These are phyloP conservation scores for Melipona bicolor DNA, from an alignment of 2,888 invertebrate genomes.

Conservation along the genomic window DNA sequence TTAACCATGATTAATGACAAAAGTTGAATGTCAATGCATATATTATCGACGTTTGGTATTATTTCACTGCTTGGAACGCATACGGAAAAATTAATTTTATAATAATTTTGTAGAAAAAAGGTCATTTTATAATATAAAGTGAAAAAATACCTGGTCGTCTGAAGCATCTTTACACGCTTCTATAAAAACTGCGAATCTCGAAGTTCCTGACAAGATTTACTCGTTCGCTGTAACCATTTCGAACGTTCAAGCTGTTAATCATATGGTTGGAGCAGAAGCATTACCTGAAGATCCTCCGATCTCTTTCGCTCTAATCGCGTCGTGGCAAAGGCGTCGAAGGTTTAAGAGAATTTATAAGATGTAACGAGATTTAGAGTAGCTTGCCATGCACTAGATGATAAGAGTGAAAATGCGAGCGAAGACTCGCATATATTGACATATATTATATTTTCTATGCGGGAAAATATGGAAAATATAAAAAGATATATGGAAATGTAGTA, in stretches of 20 bases:
- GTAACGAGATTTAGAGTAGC: conserved; percentile 45
- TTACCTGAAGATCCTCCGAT: conserved; percentile 50
- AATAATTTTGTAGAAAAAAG: neutral
- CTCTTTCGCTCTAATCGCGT: conserved; percentile 23
- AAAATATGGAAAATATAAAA: neutral
- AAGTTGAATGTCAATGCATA: too few relatives aligned
- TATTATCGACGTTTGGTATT: neutral
- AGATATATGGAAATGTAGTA: neutral
- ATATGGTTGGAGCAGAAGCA: conserved; percentile 36
- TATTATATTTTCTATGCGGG: neutral
- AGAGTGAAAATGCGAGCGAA: neutral
- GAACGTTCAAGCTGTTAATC: conserved; percentile 62
- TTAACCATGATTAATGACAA: too few relatives aligned
- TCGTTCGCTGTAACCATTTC: conserved; percentile 45
- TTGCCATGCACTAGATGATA: neutral
- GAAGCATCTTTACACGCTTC: neutral
- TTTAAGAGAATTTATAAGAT: conserved; percentile 27
- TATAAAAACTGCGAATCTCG: neutral
- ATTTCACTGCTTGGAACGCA: neutral
- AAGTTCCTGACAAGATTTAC: conserved; percentile 52
- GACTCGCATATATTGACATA: neutral
- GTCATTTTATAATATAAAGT: too few relatives aligned
- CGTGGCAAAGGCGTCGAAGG: conserved; percentile 14
- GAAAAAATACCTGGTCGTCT: neutral
- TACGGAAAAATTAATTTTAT: neutral